phyloP scores from a whole-genome alignment of 1,140 invertebrate species.

The Drosophila bocqueti region DNA sequence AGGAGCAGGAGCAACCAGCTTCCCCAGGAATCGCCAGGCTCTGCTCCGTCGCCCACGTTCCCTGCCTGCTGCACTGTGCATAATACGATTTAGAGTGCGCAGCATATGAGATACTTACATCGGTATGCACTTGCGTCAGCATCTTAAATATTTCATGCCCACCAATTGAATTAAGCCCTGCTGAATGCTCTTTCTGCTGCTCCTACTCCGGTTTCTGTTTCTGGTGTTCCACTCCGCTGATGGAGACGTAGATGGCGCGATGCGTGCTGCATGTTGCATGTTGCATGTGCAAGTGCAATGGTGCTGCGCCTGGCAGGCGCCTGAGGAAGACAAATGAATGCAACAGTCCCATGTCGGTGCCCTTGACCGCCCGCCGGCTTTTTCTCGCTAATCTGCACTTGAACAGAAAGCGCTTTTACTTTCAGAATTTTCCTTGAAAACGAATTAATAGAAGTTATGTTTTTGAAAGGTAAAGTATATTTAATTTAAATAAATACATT shows the following conservation, averaged over 20 bases:
- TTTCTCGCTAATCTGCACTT: conserved; percentile 9
- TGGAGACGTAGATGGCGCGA: conserved; percentile 25
- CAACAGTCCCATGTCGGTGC: conserved; percentile 32
- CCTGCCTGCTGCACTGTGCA: conserved; percentile 63
- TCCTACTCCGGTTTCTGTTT: not conserved
- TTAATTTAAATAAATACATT: not conserved
- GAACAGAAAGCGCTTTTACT: not conserved
- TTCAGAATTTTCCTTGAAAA: not conserved
- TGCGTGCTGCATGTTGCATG: conserved; percentile 50
- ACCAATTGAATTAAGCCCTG: conserved; percentile 74
- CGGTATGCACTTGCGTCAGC: conserved; percentile 55
- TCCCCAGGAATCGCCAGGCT: conserved; percentile 51
- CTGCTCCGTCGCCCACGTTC: conserved; percentile 35
- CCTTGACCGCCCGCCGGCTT: conserved; percentile 45
- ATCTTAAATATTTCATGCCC: conserved; percentile 76
- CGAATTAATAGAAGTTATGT: too few relatives aligned
- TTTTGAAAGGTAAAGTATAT: not conserved
- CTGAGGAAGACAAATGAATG: conserved; percentile 78
- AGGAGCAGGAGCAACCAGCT: conserved; percentile 31
- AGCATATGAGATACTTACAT: conserved; percentile 46
- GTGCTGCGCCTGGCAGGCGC: conserved; percentile 50
- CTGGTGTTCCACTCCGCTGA: conserved; percentile 3
- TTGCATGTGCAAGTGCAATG: conserved; percentile 54
- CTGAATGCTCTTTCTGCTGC: conserved; percentile 13
- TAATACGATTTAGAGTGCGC: conserved; percentile 71